These are phyloP conservation scores for Rhagoletis zephyria DNA, from an alignment of 1,140 invertebrate species.

Conservation along the genomic window DNA sequence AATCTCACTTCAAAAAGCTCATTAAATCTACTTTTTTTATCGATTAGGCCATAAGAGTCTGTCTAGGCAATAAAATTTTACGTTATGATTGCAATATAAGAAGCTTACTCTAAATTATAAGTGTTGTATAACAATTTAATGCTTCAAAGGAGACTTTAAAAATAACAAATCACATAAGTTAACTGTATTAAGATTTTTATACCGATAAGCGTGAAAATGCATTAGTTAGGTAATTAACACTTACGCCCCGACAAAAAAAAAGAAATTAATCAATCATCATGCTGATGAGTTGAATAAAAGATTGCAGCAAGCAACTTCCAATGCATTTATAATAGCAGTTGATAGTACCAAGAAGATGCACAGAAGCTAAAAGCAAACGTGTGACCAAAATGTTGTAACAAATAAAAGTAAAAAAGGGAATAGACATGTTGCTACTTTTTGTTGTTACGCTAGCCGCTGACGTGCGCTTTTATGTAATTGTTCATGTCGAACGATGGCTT, in stretches of 20 bases:
- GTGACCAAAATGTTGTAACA: not conserved
- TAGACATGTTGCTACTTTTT: not conserved
- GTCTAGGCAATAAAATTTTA: no score
- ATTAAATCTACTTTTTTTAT: no score
- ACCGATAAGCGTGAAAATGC: not conserved
- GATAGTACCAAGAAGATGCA: not conserved
- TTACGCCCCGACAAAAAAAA: not conserved
- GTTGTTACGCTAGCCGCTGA: not conserved
- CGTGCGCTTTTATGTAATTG: not conserved
- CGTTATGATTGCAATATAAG: no score
- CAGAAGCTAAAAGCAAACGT: not conserved
- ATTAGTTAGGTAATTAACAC: not conserved
- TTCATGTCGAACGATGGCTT: not conserved
- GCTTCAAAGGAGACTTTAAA: no score
- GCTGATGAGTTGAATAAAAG: not conserved
- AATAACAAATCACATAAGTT: no score
- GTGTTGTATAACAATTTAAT: no score
- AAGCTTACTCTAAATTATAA: no score
- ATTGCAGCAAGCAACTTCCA: not conserved
- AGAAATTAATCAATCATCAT: not conserved
- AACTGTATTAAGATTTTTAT: no score
- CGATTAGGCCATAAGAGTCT: no score
- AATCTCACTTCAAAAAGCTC: no score
- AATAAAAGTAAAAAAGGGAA: not conserved
- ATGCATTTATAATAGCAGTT: not conserved